Evolutionary conservation across 2,888 invertebrate species (phyloP), one percentile per base, ranked within the genome.

Genomic region (Plagiodera versicolora): DNA sequence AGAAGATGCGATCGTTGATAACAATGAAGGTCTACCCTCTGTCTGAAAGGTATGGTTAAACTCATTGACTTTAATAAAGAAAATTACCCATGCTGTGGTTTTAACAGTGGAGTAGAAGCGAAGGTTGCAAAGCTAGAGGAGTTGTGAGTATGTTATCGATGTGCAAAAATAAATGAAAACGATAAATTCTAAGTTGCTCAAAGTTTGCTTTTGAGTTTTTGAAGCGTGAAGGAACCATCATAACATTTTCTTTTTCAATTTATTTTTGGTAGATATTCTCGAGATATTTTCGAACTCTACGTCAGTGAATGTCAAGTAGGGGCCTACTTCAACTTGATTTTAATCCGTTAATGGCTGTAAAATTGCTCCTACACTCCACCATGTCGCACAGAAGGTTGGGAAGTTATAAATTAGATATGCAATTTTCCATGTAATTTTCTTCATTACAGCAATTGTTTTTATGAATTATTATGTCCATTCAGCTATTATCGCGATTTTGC

Each of bases 381-480:
- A 28, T 14, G 17, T 30, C 28, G 28, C 16, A 24, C 44, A 60
- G 50, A 56, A 55, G n/a, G 39, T 57, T 57, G 55, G 64, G 64
- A 64, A 64, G 61, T 65, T 54, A 60, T 61, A 67, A 65, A 67
- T 65, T 65, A 60, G 55, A 51, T 45, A 51, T 58, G 53, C 62
- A 60, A 63, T 63, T 62, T 63, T 49, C 59, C 35, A 51, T 58
- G 53, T 64, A 60, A 63, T 63, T 62, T 63, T 49, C 59, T 61
- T 60, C 60, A 63, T 63, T 61, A 61, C 64, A 59, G 30, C 61
- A 64, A 66, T 64, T 61, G 66, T 57, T 58, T 49, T 45, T 60
- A 35, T 24, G 51, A 56, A 63, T 61, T 57, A 63, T 61, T 60
- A 58, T 57, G 57, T 50, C 60, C 58, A 60, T 57, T 67, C 60